These are phyloP conservation scores for Pithys albifrons DNA, from an alignment of 2,113 vertebrate species.

Conservation along the genomic window DNA sequence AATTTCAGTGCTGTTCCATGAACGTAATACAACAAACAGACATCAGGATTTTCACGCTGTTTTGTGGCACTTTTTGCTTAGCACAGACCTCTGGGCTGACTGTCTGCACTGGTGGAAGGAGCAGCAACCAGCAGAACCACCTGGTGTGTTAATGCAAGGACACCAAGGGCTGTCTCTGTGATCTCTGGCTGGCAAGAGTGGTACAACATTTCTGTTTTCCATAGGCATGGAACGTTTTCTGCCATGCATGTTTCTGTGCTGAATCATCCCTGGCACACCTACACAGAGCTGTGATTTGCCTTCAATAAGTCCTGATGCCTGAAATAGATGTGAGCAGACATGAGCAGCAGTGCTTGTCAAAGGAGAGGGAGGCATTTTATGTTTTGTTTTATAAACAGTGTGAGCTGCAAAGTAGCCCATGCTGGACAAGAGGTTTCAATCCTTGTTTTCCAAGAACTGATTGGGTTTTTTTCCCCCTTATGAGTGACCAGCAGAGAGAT, in stretches of 20 bases:
- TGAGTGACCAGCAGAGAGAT: background rate
- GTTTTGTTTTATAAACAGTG: background rate
- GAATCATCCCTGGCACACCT: constrained; percentile 53
- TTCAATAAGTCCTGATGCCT: background rate
- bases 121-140: background rate
- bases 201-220: background rate
- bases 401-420: background rate
- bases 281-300: constrained; percentile 51
- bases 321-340: constrained; percentile 50
- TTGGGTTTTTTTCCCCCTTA: background rate
- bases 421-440: background rate
- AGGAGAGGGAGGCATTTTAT: background rate
- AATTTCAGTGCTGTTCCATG: background rate
- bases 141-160: background rate
- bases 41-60: background rate
- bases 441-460: background rate
- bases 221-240: background rate
- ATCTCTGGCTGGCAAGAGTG: background rate
- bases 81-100: background rate
- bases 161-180: background rate
- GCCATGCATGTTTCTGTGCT: background rate
- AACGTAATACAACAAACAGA: background rate
- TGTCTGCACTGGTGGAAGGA: background rate
- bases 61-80: background rate
- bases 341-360: constrained; percentile 9